Base-by-base conservation (phyloP, 2,113 vertebrate genomes). In the Arizona elegans region DNA sequence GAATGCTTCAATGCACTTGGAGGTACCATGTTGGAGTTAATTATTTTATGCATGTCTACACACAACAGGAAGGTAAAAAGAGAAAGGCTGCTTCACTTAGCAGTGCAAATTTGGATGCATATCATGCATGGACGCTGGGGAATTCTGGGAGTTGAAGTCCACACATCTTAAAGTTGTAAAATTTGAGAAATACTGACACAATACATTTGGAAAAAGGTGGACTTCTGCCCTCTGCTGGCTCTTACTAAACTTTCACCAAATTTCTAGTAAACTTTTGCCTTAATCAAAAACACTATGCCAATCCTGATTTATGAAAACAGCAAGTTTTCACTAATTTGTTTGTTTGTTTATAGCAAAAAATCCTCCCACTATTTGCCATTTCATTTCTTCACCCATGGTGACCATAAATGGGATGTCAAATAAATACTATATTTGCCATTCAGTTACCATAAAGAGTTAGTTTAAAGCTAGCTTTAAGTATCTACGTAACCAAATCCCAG, bases 281-380 rank as follows among this genome's bases (percentile, higher is more conserved):
- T 87, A 13, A 53, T 29, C 43, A 86, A 87, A 87, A 87, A 87
- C 15, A 24, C 26, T 90, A 17, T 70, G 13, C 58, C 89, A 52
- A 24, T 65, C 43, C 43, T 62, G 38, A 8, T 50, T 62, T 29
- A 65, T 26, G 62, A 92, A 96, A 92, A 10, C 11, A 90, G 29
- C 1, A 33, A 93, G 97, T 92, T 56, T 56, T 56, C 17, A 56
- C 55, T 55, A 55, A 56, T 93, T 29, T 62, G 89, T 93, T 96
- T 95, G 91, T 2, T 26, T 95, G 12, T 91, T 96, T 17, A 33
- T 54, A 55, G 52, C 9, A 55, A 54, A 54, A 47, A 23, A 24
- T 90, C 47, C 56, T n/a, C 85, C 33, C 52, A 1, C 75, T 81
- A 91, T 90, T 93, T 91, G 24, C 15, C 91, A 92, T 91, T 95